Evolutionary conservation across 2,888 invertebrate species (phyloP).

Genomic region (Platycheirus albimanus): DNA sequence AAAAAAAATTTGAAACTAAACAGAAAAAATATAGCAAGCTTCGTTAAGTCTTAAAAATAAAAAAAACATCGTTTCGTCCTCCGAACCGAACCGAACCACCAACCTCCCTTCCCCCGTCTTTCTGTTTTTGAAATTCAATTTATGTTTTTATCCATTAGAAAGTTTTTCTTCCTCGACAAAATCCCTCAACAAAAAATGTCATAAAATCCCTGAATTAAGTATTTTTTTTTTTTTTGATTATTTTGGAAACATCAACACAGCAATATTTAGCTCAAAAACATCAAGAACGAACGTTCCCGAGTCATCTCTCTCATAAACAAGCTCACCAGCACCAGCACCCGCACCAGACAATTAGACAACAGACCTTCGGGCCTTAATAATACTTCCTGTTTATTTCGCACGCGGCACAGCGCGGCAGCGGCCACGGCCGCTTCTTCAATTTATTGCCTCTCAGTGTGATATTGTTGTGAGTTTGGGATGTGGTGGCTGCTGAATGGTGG

Average conservation of each 20-base stretch:
- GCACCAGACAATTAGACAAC: not conserved
- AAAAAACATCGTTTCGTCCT: not conserved
- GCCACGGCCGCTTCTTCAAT: not conserved
- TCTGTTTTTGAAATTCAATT: conserved; percentile 29
- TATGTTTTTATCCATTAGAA: conserved; percentile 20
- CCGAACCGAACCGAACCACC: too few relatives aligned
- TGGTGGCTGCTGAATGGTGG: too few relatives aligned
- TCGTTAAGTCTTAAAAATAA: not conserved
- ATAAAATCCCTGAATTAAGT: not conserved
- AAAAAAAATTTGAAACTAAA: not conserved
- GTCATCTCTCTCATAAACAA: not conserved
- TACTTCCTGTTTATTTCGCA: not conserved
- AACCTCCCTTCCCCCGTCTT: not conserved
- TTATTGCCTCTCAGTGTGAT: conserved; percentile 13
- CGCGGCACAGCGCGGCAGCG: too few relatives aligned
- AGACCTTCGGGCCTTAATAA: not conserved
- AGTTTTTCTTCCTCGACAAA: not conserved
- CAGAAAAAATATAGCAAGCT: not conserved
- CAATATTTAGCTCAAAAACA: not conserved
- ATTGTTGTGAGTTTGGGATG: not conserved
- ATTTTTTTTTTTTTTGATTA: not conserved
- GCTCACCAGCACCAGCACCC: too few relatives aligned
- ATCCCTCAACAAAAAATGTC: not conserved
- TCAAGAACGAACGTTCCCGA: not conserved
- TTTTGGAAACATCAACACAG: not conserved